These are phyloP conservation scores for Myripristis jacobus DNA, from an alignment of 2,797 vertebrate species.

Conservation along the genomic window DNA sequence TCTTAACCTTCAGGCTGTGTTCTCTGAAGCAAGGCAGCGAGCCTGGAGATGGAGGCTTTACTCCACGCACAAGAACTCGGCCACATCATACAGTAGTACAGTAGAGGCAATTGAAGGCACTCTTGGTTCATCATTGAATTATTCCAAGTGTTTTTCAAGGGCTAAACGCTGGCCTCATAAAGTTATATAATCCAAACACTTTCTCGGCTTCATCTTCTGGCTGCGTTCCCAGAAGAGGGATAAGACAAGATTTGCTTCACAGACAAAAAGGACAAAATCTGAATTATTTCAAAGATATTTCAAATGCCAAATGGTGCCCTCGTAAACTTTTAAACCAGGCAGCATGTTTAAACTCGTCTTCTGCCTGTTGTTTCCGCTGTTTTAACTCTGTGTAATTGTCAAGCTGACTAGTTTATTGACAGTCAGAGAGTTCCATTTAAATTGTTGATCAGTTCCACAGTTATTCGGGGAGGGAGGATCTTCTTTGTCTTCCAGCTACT, in stretches of 20 bases:
- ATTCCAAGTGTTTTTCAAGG: constrained; percentile 5
- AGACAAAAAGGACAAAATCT: not conserved
- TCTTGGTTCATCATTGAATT: not conserved
- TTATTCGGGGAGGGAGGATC: not conserved
- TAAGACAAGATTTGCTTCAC: too few species aligned
- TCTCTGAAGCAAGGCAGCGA: not conserved
- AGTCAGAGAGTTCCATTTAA: not conserved
- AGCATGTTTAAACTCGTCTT: not conserved
- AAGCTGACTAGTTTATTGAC: not conserved
- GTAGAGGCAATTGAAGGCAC: not conserved
- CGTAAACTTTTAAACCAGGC: not conserved
- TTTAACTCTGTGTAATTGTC: not conserved
- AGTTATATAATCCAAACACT: constrained; percentile 8
- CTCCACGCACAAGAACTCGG: not conserved
- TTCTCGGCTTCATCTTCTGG: constrained; percentile 7
- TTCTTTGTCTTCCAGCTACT: not conserved
- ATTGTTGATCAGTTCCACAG: not conserved
- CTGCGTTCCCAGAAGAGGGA: not conserved
- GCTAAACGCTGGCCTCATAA: constrained; percentile 4
- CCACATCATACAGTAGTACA: not conserved
- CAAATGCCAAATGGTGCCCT: not conserved
- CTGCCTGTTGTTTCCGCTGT: not conserved
- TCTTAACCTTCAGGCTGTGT: not conserved
- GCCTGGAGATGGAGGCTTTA: not conserved
- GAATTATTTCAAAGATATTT: not conserved